These are phyloP conservation scores for Aphidius colemani DNA, from an alignment of 2,888 invertebrate genomes.

Conservation along the genomic window DNA sequence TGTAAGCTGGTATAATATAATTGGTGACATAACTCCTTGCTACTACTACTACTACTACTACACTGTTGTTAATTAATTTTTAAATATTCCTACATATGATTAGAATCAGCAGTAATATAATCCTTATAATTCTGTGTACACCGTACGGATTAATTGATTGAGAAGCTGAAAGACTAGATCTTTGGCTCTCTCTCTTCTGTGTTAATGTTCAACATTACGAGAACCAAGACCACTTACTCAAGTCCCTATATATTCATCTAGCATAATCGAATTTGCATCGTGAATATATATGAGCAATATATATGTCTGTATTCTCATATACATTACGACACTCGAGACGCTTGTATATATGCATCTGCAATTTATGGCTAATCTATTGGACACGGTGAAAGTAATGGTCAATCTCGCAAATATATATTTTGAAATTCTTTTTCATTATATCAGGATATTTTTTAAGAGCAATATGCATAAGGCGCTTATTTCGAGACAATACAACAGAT, in stretches of 20 bases:
- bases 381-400: background rate
- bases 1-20: background rate
- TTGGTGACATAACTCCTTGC: slow-evolving; percentile 17
- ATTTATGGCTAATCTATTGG: slow-evolving; percentile 16
- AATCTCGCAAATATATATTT: too few species aligned
- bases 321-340: slow-evolving; percentile 19
- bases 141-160: slow-evolving; percentile 36
- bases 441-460: too few species aligned
- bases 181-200: background rate
- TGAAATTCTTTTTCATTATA: too few species aligned
- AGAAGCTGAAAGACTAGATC: slow-evolving; percentile 13
- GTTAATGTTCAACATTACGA: background rate
- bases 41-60: slow-evolving; percentile 7
- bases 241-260: slow-evolving; percentile 43
- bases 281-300: slow-evolving; percentile 20
- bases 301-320: slow-evolving; percentile 18
- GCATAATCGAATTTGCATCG: slow-evolving; percentile 47
- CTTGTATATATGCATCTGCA: slow-evolving; percentile 11
- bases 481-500: too few species aligned
- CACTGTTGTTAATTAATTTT: too few species aligned
- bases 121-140: background rate
- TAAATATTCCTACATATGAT: slow-evolving; percentile 33
- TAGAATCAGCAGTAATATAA: background rate
- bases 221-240: background rate
- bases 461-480: too few species aligned